Percentiles rank a stretch among this genome's conserved stretches.
These are phyloP conservation scores for Euplagia quadripunctaria DNA, from an alignment of 2,888 invertebrate genomes.

Conservation along the genomic window DNA sequence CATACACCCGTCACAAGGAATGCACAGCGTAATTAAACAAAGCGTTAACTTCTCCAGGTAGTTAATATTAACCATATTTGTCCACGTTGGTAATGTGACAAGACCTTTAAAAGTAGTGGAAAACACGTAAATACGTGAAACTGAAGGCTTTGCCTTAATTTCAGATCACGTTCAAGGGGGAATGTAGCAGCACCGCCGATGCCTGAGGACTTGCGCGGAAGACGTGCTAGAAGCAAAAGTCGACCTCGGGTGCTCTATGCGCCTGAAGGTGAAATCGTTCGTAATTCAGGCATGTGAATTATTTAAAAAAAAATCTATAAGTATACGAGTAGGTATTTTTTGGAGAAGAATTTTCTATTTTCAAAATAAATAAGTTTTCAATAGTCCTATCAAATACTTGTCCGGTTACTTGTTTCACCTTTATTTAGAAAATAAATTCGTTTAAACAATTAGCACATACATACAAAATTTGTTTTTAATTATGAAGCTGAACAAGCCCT, in stretches of 20 bases:
- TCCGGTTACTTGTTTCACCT: too few species aligned
- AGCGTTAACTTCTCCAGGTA: not conserved
- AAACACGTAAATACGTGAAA: not conserved
- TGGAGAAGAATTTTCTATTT: too few species aligned
- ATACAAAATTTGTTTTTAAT: too few species aligned
- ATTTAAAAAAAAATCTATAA: too few species aligned
- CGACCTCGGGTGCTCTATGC: conserved; percentile 94
- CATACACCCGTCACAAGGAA: not conserved
- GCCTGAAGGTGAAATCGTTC: conserved; percentile 93
- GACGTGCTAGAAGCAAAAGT: conserved; percentile 93
- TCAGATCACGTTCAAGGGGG: conserved; percentile 78
- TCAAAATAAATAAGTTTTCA: too few species aligned
- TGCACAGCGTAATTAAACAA: not conserved
- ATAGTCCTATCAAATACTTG: too few species aligned
- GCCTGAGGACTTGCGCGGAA: conserved; percentile 76
- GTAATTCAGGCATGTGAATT: conserved; percentile 89
- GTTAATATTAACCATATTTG: not conserved
- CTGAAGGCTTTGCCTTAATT: not conserved
- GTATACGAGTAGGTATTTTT: too few species aligned
- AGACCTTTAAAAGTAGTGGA: not conserved
- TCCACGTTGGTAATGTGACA: not conserved
- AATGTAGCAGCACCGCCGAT: conserved; percentile 77
- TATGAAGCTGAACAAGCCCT: too few species aligned
- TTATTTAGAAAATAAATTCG: too few species aligned
- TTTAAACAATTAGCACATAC: too few species aligned